These are phyloP conservation scores for Mermis nigrescens DNA, from an alignment of 2,888 invertebrate species.

Conservation along the genomic window DNA sequence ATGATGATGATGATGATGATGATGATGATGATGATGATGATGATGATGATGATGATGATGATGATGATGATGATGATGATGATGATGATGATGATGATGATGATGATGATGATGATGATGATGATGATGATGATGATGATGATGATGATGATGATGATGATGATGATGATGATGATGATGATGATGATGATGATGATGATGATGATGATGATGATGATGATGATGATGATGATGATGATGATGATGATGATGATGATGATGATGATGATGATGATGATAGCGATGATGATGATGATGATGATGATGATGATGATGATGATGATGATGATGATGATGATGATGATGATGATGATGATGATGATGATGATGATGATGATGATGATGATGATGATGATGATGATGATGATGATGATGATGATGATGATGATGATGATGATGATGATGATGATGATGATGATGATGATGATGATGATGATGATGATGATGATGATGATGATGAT, in stretches of 20 bases:
- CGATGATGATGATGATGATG: slow-evolving; percentile 4
- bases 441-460: not conserved
- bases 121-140: not conserved
- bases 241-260: not conserved
- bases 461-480: not conserved
- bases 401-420: not conserved
- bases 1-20: slow-evolving; percentile 1
- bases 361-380: slow-evolving; percentile 4
- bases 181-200: not conserved
- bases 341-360: slow-evolving; percentile 4
- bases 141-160: not conserved
- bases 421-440: not conserved
- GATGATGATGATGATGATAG: slow-evolving; percentile 7
- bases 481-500: not conserved
- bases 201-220: slow-evolving; percentile 4
- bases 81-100: not conserved
- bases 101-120: not conserved
- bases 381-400: slow-evolving; percentile 6
- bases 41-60: slow-evolving; percentile 6
- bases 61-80: not conserved
- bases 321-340: slow-evolving; percentile 8
- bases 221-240: slow-evolving; percentile 7
- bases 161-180: not conserved
- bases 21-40: slow-evolving; percentile 5
- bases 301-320: slow-evolving; percentile 6